Evolutionary conservation across 1,140 invertebrate genomes (phyloP), one percentile per base, ranked within the genome.

Genomic region (Trissolcus basalis): DNA sequence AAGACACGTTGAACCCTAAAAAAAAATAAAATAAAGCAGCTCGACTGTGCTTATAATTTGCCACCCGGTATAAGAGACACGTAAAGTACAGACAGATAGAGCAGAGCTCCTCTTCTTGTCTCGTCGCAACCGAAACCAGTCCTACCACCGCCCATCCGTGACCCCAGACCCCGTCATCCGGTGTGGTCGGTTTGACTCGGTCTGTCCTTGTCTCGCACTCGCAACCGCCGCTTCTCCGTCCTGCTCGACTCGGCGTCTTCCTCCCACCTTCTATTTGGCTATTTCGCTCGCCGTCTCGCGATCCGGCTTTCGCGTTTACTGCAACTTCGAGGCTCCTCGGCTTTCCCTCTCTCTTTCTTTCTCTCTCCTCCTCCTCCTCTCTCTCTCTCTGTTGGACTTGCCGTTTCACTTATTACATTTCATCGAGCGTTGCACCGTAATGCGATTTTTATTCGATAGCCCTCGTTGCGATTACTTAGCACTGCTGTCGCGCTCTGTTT

Each of bases 81-180:
- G 72, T 71, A 78, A 82, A 83, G 72, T 65, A 78, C 73, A 73
- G 77, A 79, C 80, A 79, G 80, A 82, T 82, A 84, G 79, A 82
- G 77, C 78, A 77, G 80, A 71, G 70, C 61, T 71, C 56, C 61
- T 78, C 67, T 83, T 83, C 81, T 80, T 78, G 76, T 81, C 74
- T 80, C 72, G 81, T 81, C 80, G 80, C 82, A 81, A 81, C 82
- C 82, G 79, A 86, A 86, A 86, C 85, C 85, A 86, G 85, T 86
- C 83, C 83, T 86, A 82, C 79, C 82, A 79, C 83, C 81, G 81
- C 83, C 83, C 84, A 86, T 85, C 83, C 84, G 80, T 86, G 85
- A 86, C 84, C 85, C 82, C 83, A 78, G 84, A 86, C 83, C 84
- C 79, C 85, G 81, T 83, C 79, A 80, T 81, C 81, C 80, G 81